phyloP scores from a whole-genome alignment of 2,888 invertebrate species.

The Cataglyphis altisquamis region DNA sequence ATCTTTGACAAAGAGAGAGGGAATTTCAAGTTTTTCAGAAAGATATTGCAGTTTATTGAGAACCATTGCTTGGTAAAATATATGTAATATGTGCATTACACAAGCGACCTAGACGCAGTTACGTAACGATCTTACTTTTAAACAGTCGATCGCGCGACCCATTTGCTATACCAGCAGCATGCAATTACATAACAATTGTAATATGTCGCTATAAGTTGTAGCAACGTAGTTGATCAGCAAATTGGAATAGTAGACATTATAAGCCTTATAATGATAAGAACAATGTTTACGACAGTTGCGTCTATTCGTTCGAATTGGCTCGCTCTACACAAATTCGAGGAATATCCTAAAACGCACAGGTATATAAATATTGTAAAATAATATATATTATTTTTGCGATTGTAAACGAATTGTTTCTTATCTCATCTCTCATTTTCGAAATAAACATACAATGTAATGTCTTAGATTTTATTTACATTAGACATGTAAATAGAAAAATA shows the following conservation, averaged over 20 bases:
- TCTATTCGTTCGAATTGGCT: neutral
- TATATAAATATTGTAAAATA: neutral
- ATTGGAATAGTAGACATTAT: conserved; percentile 63
- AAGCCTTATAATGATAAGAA: conserved; percentile 46
- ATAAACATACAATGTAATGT: neutral
- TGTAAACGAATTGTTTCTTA: neutral
- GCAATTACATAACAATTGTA: conserved; percentile 73
- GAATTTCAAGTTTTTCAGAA: neutral
- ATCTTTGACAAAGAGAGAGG: neutral
- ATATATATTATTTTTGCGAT: neutral
- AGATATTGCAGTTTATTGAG: neutral
- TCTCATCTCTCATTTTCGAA: conserved; percentile 9
- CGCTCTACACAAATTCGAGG: conserved; percentile 3
- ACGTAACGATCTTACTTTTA: conserved; percentile 65
- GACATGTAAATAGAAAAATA: too few species aligned
- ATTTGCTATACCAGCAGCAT: conserved; percentile 71
- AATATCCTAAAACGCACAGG: neutral
- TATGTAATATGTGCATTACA: conserved; percentile 20
- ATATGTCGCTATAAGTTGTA: conserved; percentile 50
- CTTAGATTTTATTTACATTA: too few species aligned
- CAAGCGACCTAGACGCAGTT: conserved; percentile 40
- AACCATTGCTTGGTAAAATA: conserved; percentile 11
- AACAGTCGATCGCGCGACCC: conserved; percentile 60
- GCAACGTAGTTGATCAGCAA: conserved; percentile 67
- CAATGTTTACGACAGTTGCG: conserved; percentile 51